Evolutionary conservation across 1,140 invertebrate species (phyloP).

Genomic region (Musca vetustissima): DNA sequence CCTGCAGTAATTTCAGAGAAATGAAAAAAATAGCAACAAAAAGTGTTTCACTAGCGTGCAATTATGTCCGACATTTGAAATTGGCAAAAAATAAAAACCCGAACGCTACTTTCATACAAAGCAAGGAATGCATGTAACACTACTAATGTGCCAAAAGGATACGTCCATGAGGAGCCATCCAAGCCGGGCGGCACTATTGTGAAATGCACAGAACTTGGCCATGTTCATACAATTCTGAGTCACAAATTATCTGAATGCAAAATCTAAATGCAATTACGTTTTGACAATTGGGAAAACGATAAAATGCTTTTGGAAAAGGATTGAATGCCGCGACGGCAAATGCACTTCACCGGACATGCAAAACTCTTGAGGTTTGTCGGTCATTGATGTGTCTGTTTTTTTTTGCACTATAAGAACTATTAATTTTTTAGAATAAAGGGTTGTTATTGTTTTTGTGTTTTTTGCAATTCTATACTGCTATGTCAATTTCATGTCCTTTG

Average conservation of each 20-base stretch:
- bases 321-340: not conserved
- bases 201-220: not conserved
- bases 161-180: no score
- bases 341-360: slow-evolving; percentile 17
- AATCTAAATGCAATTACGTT: slow-evolving; percentile 20
- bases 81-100: not conserved
- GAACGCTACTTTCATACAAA: no score
- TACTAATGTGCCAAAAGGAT: no score
- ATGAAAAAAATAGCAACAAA: not conserved
- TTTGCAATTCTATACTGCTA: no score
- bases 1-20: slow-evolving; percentile 1
- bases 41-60: not conserved
- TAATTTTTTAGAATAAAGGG: no score
- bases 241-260: slow-evolving; percentile 16
- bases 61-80: slow-evolving; percentile 20
- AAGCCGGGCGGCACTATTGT: no score
- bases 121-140: no score
- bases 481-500: no score
- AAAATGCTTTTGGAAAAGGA: no score
- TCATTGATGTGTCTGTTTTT: no score
- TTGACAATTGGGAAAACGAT: not conserved
- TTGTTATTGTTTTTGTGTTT: no score
- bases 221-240: not conserved
- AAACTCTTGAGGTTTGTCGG: slow-evolving; percentile 11
- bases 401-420: slow-evolving; percentile 5